Conservation (phyloP, 2,888 invertebrate genomes). For the Ephialtes manifestator region DNA sequence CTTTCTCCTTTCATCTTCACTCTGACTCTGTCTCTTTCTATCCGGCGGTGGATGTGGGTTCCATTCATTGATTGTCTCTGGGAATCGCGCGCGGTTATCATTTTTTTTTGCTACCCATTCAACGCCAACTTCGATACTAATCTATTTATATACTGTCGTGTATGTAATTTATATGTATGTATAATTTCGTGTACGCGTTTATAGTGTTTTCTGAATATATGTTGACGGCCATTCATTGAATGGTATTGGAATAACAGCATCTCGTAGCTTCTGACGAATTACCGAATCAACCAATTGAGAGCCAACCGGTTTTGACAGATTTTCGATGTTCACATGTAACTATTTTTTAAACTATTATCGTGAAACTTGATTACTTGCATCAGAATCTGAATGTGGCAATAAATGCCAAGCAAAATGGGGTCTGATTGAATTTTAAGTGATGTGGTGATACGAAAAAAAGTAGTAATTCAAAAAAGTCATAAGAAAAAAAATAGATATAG, state of each 20-base stretch:
- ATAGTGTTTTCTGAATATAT: not conserved
- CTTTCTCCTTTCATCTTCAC: not conserved
- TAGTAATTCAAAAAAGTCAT: too few species aligned
- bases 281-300: not conserved
- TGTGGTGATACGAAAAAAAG: not conserved
- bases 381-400: not conserved
- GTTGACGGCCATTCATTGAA: conserved; percentile 38
- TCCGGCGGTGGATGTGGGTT: conserved; percentile 13
- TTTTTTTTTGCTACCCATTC: conserved; percentile 65
- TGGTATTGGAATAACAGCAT: conserved; percentile 10
- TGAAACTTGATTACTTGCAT: not conserved
- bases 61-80: conserved; percentile 61
- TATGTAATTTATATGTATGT: not conserved
- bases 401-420: too few species aligned
- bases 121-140: conserved; percentile 61
- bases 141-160: conserved; percentile 18
- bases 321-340: not conserved
- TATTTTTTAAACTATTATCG: not conserved
- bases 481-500: too few species aligned
- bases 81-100: conserved; percentile 58
- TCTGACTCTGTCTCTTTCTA: not conserved
- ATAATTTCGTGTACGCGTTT: not conserved
- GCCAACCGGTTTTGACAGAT: not conserved
- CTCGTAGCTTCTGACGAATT: not conserved
- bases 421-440: not conserved